Base-by-base conservation (phyloP, 23 tunicate species). In the Halocynthia aurantium region DNA sequence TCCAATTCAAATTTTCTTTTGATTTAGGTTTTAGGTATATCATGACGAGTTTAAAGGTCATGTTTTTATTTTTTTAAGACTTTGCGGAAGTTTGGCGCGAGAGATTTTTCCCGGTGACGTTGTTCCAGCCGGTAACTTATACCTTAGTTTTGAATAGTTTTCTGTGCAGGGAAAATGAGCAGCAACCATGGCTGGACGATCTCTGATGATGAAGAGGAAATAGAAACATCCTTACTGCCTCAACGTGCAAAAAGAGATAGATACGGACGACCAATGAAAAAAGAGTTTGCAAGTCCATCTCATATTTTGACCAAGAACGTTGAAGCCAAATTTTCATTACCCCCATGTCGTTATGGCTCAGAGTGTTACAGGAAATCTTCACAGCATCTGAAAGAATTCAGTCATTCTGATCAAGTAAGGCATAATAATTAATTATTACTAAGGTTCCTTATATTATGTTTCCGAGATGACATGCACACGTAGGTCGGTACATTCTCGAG, bases 321-420 rank as follows among this genome's bases (percentile, higher is more conserved):
- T 51, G 70, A 77, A 62, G 52, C 51, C n/a, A 87, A 63, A 31
- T 6, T 6, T 55, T 58, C 61, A 19, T 22, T 6, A 54, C 18
- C 70, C 52, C 50, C 49, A 10, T 84, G 88, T 61, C 70, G 76
- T 61, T 84, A 53, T 81, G 88, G 82, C 6, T 71, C 57, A n/a
- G 76, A 84, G 69, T 89, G 96, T 62, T 80, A 74, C 81, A 64
- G 88, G 15, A 76, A 80, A 70, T 84, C 80, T 79, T 81, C 88
- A 51, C 15, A 55, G 15, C 95, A 88, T 73, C 73, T 83, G 13
- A 55, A 78, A 51, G 84, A 88, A 79, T 88, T 65, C 53, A 65
- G 80, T 51, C 93, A 87, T 57, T 40, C 6, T 12, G 15, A 15
- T n/a, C 52, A 68, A 9, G 72, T 10, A 60, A 62, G 18, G 31